Conservation (phyloP, 2,797 vertebrate species). For the Pseudopleuronectes americanus region DNA sequence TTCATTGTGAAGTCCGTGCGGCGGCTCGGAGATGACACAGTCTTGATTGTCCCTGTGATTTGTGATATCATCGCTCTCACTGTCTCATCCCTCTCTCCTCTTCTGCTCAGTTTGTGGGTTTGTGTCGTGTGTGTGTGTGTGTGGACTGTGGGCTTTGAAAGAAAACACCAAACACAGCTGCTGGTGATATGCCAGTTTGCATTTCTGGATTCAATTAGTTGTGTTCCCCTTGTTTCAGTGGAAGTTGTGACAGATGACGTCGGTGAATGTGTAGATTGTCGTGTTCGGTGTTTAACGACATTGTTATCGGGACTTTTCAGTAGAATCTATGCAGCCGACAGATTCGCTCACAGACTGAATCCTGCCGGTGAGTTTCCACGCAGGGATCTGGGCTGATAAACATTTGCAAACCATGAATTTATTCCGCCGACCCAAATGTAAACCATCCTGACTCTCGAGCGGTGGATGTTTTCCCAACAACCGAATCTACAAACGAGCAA, state of each 20-base stretch:
- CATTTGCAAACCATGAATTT: neutral
- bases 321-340: neutral
- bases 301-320: neutral
- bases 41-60: slow-evolving; percentile 56
- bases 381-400: no score
- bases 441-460: neutral
- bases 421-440: neutral
- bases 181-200: slow-evolving; percentile 6
- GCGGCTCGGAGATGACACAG: slow-evolving; percentile 37
- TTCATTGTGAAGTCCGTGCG: slow-evolving; percentile 30
- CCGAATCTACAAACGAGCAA: no score
- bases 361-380: no score
- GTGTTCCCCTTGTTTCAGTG: neutral
- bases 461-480: no score
- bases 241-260: neutral
- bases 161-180: slow-evolving; percentile 43
- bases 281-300: no score
- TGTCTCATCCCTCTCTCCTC: slow-evolving; percentile 18
- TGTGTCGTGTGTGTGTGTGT: slow-evolving; percentile 4
- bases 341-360: no score
- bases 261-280: no score
- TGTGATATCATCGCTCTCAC: slow-evolving; percentile 56
- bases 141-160: slow-evolving; percentile 32
- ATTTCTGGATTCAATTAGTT: slow-evolving; percentile 27
- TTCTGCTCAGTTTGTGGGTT: neutral